Base-by-base conservation (phyloP, 2,888 invertebrate species). In the Eupithecia tripunctaria region DNA sequence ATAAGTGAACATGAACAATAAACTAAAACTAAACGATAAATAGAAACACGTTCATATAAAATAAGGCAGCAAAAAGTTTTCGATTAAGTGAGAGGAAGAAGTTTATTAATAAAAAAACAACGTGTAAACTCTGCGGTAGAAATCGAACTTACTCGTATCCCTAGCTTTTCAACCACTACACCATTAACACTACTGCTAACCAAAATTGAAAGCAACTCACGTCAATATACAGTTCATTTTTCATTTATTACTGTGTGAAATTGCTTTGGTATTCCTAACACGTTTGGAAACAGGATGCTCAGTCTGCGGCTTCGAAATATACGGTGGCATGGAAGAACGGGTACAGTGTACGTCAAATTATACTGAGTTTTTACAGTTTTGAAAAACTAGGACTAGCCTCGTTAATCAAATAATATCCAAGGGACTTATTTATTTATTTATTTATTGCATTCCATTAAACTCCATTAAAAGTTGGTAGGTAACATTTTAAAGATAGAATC, bases 261-360 rank as follows among this genome's bases (percentile, higher is more conserved):
- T 56, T 56, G 56, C 25, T 56, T 56, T 12, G 21, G 32, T 32
- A 63, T 63, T 63, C 62, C 12, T 5, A 32, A 6, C 62, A 63
- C 62, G 62, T 63, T 32, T 29, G 0, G 32, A 63, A 63, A 63
- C 62, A 63, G 62, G 36, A 63, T 63, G 62, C 32, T 63, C n/a
- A 36, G 62, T 63, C 15, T n/a, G 62, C 62, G 62, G 62, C 62
- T 63, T 36, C 36, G n/a, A 63, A 21, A 63, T 63, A 62, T 62
- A 62, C 12, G 27, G 32, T 21, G 36, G 21, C 62, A 63, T 29
- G 60, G 10, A 51, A 27, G 60, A 29, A 60, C 27, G 10, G 60
- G 60, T 18, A 29, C 15, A 60, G 29, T 60, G 2, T 14, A 27
- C 14, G 4, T 7, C 29, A 60, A 8, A 29, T 10, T 18, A 27